A percentile compares a stretch with the other conserved stretches of the same genome.
Conservation (phyloP, 92 coral and sea anemone species). For the Galaxea fascicularis region DNA sequence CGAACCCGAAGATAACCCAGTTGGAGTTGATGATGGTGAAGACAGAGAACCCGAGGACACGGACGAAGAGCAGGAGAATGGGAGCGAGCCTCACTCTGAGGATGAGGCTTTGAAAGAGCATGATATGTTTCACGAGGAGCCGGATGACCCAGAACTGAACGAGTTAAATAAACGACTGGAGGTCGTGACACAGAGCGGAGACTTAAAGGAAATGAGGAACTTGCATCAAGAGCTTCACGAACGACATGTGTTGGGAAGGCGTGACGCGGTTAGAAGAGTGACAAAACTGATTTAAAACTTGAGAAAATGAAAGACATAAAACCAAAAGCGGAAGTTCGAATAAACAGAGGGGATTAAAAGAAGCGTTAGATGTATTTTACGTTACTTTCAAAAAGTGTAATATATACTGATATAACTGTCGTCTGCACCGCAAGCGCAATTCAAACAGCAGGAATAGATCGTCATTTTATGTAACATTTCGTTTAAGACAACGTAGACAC, state of each 20-base stretch:
- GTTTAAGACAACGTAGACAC: too few species aligned
- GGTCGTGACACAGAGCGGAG: slow-evolving; percentile 15
- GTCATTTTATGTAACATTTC: too few species aligned
- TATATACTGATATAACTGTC: too few species aligned
- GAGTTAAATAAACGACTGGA: slow-evolving; percentile 31
- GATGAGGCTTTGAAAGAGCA: background rate
- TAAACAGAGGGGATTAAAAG: too few species aligned
- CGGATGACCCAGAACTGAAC: slow-evolving; percentile 46
- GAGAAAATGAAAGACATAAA: too few species aligned
- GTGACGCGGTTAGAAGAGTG: slow-evolving; percentile 28
- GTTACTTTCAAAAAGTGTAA: too few species aligned
- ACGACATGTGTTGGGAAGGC: slow-evolving; percentile 52
- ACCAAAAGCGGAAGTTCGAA: background rate
- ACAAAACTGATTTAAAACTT: slow-evolving; percentile 43
- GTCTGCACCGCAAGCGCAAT: too few species aligned
- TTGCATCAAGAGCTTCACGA: slow-evolving; percentile 59
- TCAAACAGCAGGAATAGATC: too few species aligned
- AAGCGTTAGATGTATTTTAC: too few species aligned
- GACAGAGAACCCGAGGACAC: slow-evolving; percentile 33
- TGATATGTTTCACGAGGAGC: slow-evolving; percentile 22
- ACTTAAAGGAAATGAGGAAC: slow-evolving; percentile 53
- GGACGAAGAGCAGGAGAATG: slow-evolving; percentile 28
- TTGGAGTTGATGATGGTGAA: slow-evolving; percentile 12
- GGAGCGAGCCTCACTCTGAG: background rate
- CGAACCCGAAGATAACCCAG: background rate